phyloP scores from a whole-genome alignment of 2,113 vertebrate genomes.

The Siphamia tubifer region DNA sequence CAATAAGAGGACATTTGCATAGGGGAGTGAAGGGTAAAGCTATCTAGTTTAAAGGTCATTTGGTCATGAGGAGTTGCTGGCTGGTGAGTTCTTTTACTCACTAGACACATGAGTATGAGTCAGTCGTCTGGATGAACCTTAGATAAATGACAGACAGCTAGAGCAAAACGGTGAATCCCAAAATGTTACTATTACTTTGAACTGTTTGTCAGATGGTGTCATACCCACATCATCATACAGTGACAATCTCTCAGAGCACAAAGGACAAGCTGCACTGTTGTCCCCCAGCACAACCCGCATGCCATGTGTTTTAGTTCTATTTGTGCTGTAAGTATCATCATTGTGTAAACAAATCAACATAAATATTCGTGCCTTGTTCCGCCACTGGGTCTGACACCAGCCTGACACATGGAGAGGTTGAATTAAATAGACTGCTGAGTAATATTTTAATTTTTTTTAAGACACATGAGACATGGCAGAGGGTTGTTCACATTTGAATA shows the following conservation, averaged over 20 bases:
- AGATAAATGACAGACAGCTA: too few species aligned
- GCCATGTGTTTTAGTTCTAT: background rate
- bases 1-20: too few species aligned
- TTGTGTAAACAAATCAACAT: background rate
- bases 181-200: too few species aligned
- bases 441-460: background rate
- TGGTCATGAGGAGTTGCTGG: too few species aligned
- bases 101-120: too few species aligned
- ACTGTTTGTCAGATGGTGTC: conserved; percentile 1
- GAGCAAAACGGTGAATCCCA: too few species aligned
- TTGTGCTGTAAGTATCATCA: background rate
- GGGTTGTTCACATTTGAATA: conserved; percentile 73
- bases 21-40: too few species aligned
- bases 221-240: background rate
- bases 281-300: background rate
- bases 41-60: too few species aligned
- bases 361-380: conserved; percentile 18
- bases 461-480: conserved; percentile 6
- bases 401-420: background rate
- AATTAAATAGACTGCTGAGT: background rate
- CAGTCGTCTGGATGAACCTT: too few species aligned
- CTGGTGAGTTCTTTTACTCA: too few species aligned
- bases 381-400: conserved; percentile 17
- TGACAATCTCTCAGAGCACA: background rate
- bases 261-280: background rate